These are phyloP conservation scores for Lysandra bellargus DNA, from an alignment of 2,888 invertebrate species.

Conservation along the genomic window DNA sequence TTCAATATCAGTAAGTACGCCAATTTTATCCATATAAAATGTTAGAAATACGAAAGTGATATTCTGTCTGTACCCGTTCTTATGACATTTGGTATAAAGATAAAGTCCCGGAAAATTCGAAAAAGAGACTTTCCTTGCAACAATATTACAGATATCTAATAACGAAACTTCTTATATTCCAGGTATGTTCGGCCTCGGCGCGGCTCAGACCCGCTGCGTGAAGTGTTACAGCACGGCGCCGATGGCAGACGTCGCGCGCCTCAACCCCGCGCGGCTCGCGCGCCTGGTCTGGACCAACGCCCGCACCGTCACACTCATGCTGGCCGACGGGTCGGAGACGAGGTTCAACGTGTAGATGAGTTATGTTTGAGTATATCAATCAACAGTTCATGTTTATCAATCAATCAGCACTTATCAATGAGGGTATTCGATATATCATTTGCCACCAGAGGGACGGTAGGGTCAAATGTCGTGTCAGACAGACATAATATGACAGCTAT, in stretches of 20 bases:
- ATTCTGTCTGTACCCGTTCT: too few relatives aligned
- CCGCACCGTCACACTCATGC: conserved; percentile 94
- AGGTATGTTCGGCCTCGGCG: conserved; percentile 98
- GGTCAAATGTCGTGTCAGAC: too few relatives aligned
- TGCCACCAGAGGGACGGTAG: too few relatives aligned
- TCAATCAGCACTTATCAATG: too few relatives aligned
- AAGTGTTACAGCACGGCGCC: conserved; percentile 97
- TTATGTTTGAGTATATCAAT: too few relatives aligned
- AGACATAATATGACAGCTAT: too few relatives aligned
- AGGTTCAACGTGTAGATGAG: conserved; percentile 64
- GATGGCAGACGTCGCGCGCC: conserved; percentile 91
- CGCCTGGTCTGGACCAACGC: conserved; percentile 97
- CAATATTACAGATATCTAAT: neutral
- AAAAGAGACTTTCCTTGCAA: neutral
- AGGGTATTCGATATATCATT: too few relatives aligned
- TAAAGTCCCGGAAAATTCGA: neutral
- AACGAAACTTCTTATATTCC: conserved; percentile 25
- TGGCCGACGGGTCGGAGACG: conserved; percentile 96
- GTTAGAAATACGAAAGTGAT: too few relatives aligned
- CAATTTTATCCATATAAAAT: neutral
- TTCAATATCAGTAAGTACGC: too few relatives aligned
- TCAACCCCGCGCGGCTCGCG: conserved; percentile 94
- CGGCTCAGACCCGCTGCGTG: conserved; percentile 97
- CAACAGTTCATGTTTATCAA: too few relatives aligned
- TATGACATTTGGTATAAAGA: neutral